These are phyloP conservation scores for Netelia melanura DNA, from an alignment of 2,888 invertebrate genomes.

Conservation along the genomic window DNA sequence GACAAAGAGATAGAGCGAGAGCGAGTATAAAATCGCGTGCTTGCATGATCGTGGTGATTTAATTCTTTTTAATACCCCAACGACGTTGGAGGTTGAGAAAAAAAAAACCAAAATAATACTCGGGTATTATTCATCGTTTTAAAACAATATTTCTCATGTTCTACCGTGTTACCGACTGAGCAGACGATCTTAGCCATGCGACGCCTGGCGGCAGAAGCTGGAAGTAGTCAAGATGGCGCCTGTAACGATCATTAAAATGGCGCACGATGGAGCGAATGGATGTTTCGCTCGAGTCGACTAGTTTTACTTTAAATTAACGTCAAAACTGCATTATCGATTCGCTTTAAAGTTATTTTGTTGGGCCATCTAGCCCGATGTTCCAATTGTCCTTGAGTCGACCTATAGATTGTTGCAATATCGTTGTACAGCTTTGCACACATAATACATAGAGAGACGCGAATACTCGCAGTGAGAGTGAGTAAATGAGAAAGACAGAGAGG, in stretches of 20 bases:
- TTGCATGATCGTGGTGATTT: constrained; percentile 23
- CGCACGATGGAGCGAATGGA: neutral
- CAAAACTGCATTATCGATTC: no score
- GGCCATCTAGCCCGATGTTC: no score
- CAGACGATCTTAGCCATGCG: constrained; percentile 1
- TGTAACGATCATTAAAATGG: neutral
- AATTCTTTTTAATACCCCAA: constrained; percentile 6
- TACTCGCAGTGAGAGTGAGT: constrained; percentile 17
- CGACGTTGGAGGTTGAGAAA: neutral
- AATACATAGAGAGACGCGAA: constrained; percentile 44
- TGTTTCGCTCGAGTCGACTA: neutral
- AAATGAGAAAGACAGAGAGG: no score
- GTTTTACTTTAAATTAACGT: neutral
- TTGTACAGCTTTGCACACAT: constrained; percentile 3
- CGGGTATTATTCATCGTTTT: neutral
- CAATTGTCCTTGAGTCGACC: no score
- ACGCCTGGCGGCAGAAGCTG: neutral
- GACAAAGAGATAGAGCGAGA: constrained; percentile 53
- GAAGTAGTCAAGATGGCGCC: neutral
- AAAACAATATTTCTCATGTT: neutral
- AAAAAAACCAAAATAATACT: neutral
- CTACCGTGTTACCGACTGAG: constrained; percentile 2
- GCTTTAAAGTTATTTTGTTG: no score
- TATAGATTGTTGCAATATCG: neutral
- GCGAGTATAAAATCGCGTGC: constrained; percentile 53